A percentile compares a stretch with the other conserved stretches of the same genome.
Conservation (phyloP, 2,888 invertebrate genomes). For the Mimachlamys varia region DNA sequence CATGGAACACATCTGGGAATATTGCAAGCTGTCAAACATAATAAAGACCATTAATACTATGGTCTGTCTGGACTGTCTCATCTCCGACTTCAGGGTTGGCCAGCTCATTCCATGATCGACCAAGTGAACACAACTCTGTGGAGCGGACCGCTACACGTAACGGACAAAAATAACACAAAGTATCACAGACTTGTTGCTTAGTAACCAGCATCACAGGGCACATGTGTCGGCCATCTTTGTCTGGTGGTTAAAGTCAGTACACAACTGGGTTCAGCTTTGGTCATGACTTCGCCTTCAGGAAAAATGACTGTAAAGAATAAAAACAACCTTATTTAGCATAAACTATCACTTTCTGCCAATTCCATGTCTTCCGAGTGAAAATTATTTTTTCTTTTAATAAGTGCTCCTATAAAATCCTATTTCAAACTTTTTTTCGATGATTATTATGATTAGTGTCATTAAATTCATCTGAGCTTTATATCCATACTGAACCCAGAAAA, state of each 20-base stretch:
- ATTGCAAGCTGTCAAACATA: conserved; percentile 18
- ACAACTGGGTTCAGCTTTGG: conserved; percentile 50
- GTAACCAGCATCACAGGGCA: conserved; percentile 3
- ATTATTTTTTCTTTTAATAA: too few species aligned
- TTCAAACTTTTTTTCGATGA: too few species aligned
- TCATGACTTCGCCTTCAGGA: conserved; percentile 72
- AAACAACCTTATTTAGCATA: not conserved
- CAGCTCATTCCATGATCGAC: not conserved
- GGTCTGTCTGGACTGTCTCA: not conserved
- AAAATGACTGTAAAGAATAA: conserved; percentile 67
- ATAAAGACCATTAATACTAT: not conserved
- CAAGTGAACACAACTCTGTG: conserved; percentile 1
- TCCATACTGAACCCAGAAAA: too few species aligned
- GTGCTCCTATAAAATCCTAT: too few species aligned
- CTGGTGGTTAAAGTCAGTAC: not conserved
- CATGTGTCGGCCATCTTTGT: conserved; percentile 11
- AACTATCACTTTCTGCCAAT: not conserved
- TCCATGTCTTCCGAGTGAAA: not conserved
- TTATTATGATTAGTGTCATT: too few species aligned
- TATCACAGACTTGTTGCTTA: conserved; percentile 28
- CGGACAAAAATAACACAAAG: conserved; percentile 6
- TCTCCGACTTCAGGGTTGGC: conserved; percentile 8
- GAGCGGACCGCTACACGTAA: conserved; percentile 14
- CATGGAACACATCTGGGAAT: conserved; percentile 31
- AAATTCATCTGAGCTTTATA: too few species aligned